Evolutionary conservation across 2,113 vertebrate genomes (phyloP), one percentile per base, ranked within the genome.

Genomic region (Brachionichthys hirsutus): DNA sequence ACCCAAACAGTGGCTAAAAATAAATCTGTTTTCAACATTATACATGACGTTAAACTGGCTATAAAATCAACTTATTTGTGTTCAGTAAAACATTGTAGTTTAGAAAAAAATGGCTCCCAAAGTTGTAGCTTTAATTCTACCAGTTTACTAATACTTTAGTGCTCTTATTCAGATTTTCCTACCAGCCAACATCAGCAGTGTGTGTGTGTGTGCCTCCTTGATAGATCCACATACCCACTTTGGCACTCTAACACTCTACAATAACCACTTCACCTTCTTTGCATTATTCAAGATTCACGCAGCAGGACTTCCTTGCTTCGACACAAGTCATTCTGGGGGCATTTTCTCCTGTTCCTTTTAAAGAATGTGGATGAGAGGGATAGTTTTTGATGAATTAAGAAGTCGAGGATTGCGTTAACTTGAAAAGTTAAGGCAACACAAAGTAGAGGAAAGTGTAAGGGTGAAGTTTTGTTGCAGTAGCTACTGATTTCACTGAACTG

Each of bases 401-500:
- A 14, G 57, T 43, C 51, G 12, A 44, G n/a, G 9, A 24, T n/a
- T 1, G 12, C 24, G 18, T n/a, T 30, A 10, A 54, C 30, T 10
- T 47, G 17, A 35, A 35, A 20, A 63, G 35, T 9, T 15, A 14
- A 40, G 6, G 49, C 47, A 42, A 40, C 14, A 55, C 2, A 9
- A 46, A 52, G 34, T 6, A 35, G 34, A 35, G 5, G 56, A 35
- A 16, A 38, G 19, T n/a, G n/a, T n/a, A n/a, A 3, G 38, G 69
- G 10, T 24, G 49, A 24, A 47, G 59, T 72, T 78, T 52, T 67
- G 59, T 51, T 58, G 48, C 67, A 57, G 57, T 55, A 67, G 73
- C 70, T 61, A 6, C 50, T 67, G 54, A 70, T 67, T 68, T 50
- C 13, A 56, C 10, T 10, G 64, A 67, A 77, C 70, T 57, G 56